These are phyloP conservation scores for Rhorus exstirpatorius DNA, from an alignment of 2,888 invertebrate genomes.

Conservation along the genomic window DNA sequence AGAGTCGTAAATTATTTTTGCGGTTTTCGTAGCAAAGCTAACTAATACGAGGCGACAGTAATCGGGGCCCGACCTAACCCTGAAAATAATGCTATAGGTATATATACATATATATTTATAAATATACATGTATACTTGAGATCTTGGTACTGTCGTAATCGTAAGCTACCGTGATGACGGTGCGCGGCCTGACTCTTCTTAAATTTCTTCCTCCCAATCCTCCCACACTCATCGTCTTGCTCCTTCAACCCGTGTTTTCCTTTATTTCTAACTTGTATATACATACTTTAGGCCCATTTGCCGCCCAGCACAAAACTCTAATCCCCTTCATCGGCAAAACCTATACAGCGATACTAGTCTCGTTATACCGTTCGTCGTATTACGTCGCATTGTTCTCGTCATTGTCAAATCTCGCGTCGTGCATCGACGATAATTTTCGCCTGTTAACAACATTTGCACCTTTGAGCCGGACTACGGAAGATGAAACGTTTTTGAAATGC, in stretches of 20 bases:
- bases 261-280: constrained; percentile 40
- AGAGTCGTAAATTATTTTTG: constrained; percentile 65
- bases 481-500: neutral
- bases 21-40: constrained; percentile 57
- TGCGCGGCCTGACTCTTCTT: constrained; percentile 52
- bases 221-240: constrained; percentile 39
- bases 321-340: constrained; percentile 49
- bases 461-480: neutral
- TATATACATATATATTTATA: constrained; percentile 20
- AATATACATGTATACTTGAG: constrained; percentile 52
- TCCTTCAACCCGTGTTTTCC: constrained; percentile 40
- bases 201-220: constrained; percentile 37
- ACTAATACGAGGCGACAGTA: constrained; percentile 52
- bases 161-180: constrained; percentile 72
- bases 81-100: constrained; percentile 17
- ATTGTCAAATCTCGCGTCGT: neutral
- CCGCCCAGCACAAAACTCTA: constrained; percentile 38
- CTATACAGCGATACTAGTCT: constrained; percentile 21
- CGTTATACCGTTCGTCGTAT: constrained; percentile 60
- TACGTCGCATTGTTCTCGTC: constrained; percentile 33
- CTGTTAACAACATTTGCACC: neutral
- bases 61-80: constrained; percentile 33
- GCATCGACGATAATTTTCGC: constrained; percentile 1
- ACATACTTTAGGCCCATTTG: constrained; percentile 48
- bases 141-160: constrained; percentile 69